Evolutionary conservation across 1,140 invertebrate genomes (phyloP), one percentile per base, ranked within the genome.

Genomic region (Samia ricini): DNA sequence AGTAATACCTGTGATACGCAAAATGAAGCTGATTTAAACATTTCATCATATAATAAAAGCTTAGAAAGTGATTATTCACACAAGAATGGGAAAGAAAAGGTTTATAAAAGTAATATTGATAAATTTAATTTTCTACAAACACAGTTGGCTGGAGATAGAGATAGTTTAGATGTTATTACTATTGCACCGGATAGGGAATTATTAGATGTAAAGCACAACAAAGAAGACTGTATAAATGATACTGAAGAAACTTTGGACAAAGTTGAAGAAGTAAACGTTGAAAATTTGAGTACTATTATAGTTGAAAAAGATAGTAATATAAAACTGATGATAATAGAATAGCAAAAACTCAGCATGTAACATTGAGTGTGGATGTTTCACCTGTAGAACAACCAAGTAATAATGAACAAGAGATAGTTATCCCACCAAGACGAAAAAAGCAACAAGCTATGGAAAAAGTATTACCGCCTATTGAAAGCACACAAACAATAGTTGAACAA

Each of bases 71-170:
- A 77, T 61, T 62, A 68, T 63, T 51, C 61, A 36, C 66, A 63
- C 55, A 49, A 60, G 49, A 75, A 75, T 64, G 60, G 61, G 61
- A 58, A 61, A 59, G 79, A 86, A 56, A 84, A 77, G 70, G 61
- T 79, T 15, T 90, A 90, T 71, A 88, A 82, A 67, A 88, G 74
- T 68, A 83, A 81, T 69, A 74, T 76, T 66, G 79, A 88, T 48
- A 86, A 89, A 71, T 82, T 88, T 26, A 83, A 74, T 78, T 88
- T 90, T 75, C 77, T 90, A 76, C 85, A 89, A 87, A 90, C 88
- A 62, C 88, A 89, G 74, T 66, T 90, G 55, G 64, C 75, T 63
- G 72, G 71, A 58, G 68, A 80, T 63, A 72, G 72, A 54, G 68
- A 80, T 68, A 55, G 26, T 54, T 59, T 72, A 19, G 71, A 67